A percentile compares a stretch with the other conserved stretches of the same genome.
Conservation (phyloP, 1,140 invertebrate genomes). For the Charaxes varanes region DNA sequence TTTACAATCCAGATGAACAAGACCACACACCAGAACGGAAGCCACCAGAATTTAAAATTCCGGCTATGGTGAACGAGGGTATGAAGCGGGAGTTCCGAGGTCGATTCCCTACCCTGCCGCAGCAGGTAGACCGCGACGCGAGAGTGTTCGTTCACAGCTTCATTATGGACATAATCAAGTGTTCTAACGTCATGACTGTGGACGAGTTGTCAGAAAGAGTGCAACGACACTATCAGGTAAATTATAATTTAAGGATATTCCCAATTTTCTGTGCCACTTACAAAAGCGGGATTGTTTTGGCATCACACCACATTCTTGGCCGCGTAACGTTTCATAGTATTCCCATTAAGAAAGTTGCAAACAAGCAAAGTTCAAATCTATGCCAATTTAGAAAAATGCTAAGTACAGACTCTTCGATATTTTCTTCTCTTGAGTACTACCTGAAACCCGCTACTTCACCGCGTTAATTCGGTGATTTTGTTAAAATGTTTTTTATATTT, state of each 20-base stretch:
- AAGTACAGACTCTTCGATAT: no score
- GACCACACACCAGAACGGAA: constrained; percentile 36
- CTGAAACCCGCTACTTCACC: no score
- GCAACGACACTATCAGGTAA: constrained; percentile 91
- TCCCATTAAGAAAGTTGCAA: no score
- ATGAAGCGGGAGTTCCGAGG: constrained; percentile 58
- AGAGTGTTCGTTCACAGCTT: constrained; percentile 80
- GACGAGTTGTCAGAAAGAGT: constrained; percentile 93
- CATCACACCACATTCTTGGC: no score
- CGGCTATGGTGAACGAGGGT: constrained; percentile 40
- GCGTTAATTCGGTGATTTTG: no score
- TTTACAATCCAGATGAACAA: constrained; percentile 21
- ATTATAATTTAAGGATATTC: neutral
- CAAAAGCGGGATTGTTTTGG: neutral
- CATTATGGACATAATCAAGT: constrained; percentile 79
- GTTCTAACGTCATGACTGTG: constrained; percentile 78
- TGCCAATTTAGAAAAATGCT: no score
- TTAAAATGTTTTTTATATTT: no score
- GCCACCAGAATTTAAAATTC: constrained; percentile 50
- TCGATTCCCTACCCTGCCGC: constrained; percentile 50
- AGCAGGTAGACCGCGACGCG: constrained; percentile 79
- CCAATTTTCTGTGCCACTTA: neutral
- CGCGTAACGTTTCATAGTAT: no score
- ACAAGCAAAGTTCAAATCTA: no score
- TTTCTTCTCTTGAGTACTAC: no score